Base-by-base conservation (phyloP, 1,140 invertebrate species). In the Drosophila fuyamai region DNA sequence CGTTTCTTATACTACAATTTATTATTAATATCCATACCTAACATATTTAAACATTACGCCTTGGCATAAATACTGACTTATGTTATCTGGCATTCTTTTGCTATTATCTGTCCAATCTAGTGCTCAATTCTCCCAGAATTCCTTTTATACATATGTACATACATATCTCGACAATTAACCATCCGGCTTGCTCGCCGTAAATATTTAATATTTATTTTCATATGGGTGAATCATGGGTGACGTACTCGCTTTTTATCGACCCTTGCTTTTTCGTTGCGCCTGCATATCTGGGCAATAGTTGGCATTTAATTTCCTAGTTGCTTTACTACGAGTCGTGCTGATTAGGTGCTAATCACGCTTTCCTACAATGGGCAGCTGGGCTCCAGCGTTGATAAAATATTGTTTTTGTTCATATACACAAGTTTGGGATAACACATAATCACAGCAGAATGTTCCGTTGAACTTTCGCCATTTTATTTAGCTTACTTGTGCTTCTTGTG, bases 291-390 rank as follows among this genome's bases (percentile, higher is more conserved):
- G 16, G 14, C 27, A 14, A 14, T 32, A n/a, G 13, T 18, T 63
- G 12, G 40, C 27, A 29, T 46, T 54, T 58, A 9, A 55, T 48
- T 77, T 63, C 29, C n/a, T 14, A 23, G 38, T 65, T 56, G 40
- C 23, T 9, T 70, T 48, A 32, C n/a, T 7, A 10, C 35, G 38
- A 35, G 14, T 16, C n/a, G 9, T 51, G 32, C 68, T 77, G 79
- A 82, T 82, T 82, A 82, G 79, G 48, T 54, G 27, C 55, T 14
- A 61, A 70, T 76, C 60, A 76, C 57, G 58, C 47, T 63, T 61
- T 12, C 23, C 36, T 36, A 43, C 27, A 44, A 51, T 66, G 73
- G 35, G 36, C 48, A 35, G 63, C 57, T 62, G 46, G 16, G 46
- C 32, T 56, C 53, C 7, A 13, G 36, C 16, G 36, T 16, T 57